phyloP scores from a whole-genome alignment of 2,888 invertebrate genomes.

The Drosophila lacicola region DNA sequence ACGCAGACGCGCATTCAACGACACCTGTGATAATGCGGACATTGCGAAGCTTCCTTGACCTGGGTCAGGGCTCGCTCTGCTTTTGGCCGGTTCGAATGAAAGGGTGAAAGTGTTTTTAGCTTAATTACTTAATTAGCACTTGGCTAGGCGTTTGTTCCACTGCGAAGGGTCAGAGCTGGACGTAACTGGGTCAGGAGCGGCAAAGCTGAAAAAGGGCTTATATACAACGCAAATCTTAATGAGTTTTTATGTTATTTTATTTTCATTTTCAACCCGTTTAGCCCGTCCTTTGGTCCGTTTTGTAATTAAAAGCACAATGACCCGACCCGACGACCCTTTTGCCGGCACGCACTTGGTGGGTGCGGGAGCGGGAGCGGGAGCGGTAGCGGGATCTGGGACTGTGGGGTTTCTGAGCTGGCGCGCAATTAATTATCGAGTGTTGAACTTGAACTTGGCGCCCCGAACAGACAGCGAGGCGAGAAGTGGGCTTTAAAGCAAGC shows the following conservation, averaged over 20 bases:
- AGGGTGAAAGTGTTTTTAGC: slow-evolving; percentile 65
- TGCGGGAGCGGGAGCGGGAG: background rate
- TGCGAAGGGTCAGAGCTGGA: slow-evolving; percentile 51
- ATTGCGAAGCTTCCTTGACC: slow-evolving; percentile 54
- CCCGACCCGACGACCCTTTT: slow-evolving; percentile 58
- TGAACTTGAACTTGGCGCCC: slow-evolving; percentile 75
- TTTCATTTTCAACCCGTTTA: slow-evolving; percentile 24
- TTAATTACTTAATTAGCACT: slow-evolving; percentile 75
- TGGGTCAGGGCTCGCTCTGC: slow-evolving; percentile 61
- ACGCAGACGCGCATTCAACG: slow-evolving; percentile 10
- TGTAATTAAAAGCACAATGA: slow-evolving; percentile 80
- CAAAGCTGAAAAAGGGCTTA: slow-evolving; percentile 51
- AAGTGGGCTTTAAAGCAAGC: slow-evolving; percentile 41
- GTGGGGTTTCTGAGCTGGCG: slow-evolving; percentile 31
- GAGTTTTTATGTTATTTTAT: slow-evolving; percentile 62
- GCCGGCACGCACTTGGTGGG: slow-evolving; percentile 56
- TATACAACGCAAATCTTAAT: slow-evolving; percentile 65
- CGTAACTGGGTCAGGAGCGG: slow-evolving; percentile 70
- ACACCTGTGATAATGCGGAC: slow-evolving; percentile 47
- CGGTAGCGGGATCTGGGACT: background rate
- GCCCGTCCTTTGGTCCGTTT: slow-evolving; percentile 39
- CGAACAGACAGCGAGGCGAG: background rate
- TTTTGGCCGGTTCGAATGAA: slow-evolving; percentile 28
- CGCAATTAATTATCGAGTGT: slow-evolving; percentile 80
- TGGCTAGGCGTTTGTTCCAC: slow-evolving; percentile 19